Conservation (phyloP, 2,888 invertebrate genomes). For the Spialia ferax region DNA sequence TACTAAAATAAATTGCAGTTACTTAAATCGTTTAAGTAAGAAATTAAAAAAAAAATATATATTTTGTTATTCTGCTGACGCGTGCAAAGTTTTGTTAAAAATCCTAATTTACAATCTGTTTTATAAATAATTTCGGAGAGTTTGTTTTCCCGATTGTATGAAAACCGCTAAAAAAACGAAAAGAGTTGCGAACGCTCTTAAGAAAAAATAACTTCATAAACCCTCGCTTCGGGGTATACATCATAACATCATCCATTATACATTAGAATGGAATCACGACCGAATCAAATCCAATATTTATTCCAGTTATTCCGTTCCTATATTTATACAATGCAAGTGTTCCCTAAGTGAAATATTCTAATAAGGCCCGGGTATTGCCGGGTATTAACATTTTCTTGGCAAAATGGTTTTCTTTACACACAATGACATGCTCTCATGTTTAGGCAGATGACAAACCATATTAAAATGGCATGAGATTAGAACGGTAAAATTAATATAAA, state of each 20-base stretch:
- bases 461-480: background rate
- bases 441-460: constrained; percentile 13
- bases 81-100: no score
- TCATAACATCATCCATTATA: constrained; percentile 33
- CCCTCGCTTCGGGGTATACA: background rate
- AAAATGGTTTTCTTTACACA: constrained; percentile 36
- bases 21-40: no score
- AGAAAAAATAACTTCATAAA: background rate
- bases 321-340: constrained; percentile 33
- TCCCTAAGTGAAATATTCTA: constrained; percentile 34
- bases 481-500: background rate
- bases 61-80: no score
- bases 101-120: no score
- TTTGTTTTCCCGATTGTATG: no score
- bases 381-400: constrained; percentile 40
- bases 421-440: constrained; percentile 9
- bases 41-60: no score
- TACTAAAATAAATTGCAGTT: no score
- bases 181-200: no score
- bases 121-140: no score
- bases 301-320: constrained; percentile 27
- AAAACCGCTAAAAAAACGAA: no score
- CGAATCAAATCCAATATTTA: constrained; percentile 34
- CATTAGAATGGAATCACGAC: constrained; percentile 31
- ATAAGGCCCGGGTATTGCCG: constrained; percentile 35